Base-by-base conservation (phyloP, 1,140 invertebrate genomes). In the Metopolophium dirhodum region DNA sequence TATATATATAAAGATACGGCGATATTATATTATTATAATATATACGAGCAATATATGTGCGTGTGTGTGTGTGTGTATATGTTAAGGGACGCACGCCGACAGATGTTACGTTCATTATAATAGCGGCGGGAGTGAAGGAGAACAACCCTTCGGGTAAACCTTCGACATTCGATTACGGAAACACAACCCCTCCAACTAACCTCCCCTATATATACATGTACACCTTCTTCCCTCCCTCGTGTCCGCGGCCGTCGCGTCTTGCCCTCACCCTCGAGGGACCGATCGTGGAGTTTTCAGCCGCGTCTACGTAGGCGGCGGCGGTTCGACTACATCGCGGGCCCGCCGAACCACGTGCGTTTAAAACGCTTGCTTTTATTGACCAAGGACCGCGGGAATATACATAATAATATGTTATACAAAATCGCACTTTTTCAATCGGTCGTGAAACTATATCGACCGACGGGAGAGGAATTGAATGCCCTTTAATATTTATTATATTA, bases 141-240 rank as follows among this genome's bases (percentile, higher is more conserved):
- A n/a, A 93, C 82, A 92, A 83, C 91, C 91, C 91, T 92, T 92
- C 91, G 91, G 35, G 91, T 86, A 86, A 86, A 85, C 91, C 91
- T 93, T 93, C 91, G 91, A 93, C 91, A 93, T 93, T 93, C 91
- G 91, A 93, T 93, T 93, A 93, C 86, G 91, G 91, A 93, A 93
- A 93, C 91, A 86, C 54, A 49, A 86, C 49, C 82, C 51, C 82
- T 57, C 20, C 61, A 35, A 77, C 61, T 18, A 77, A 45, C 89
- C 37, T 82, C n/a, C 35, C 90, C 41, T 82, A 35, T 30, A 57
- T 77, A 57, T n/a, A n/a, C 30, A 14, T 77, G n/a, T 77, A 41
- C 47, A 45, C 85, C 85, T 86, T 85, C 82, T 45, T 41, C 23
- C 23, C 83, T 41, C 77, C 37, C 35, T 86, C 22, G 41, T 41